These are phyloP conservation scores for Atherinosoma microstoma DNA, from an alignment of 2,797 vertebrate species.

Conservation along the genomic window DNA sequence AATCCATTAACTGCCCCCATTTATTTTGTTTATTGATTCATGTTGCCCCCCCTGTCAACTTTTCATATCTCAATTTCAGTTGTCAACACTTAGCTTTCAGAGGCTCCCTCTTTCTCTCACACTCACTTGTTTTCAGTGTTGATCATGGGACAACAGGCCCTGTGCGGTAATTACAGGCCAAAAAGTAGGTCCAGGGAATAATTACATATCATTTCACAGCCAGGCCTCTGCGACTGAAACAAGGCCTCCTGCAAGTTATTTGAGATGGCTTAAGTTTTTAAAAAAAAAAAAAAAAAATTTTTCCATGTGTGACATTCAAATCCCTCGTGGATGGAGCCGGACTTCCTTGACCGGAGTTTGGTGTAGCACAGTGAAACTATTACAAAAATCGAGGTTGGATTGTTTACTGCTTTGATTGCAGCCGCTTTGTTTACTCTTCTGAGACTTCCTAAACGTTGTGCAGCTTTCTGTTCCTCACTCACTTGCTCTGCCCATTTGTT, in stretches of 20 bases:
- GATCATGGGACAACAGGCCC: slow-evolving; percentile 65
- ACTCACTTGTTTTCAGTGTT: slow-evolving; percentile 41
- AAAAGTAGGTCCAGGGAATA: slow-evolving; percentile 70
- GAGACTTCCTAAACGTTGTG: slow-evolving; percentile 1
- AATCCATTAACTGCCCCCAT: background rate
- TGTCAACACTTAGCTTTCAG: slow-evolving; percentile 35
- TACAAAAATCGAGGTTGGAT: slow-evolving; percentile 50
- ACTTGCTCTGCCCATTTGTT: background rate
- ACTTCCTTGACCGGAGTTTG: slow-evolving; percentile 53
- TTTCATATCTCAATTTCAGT: slow-evolving; percentile 11
- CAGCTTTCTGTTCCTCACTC: slow-evolving; percentile 5
- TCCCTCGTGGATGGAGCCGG: slow-evolving; percentile 47
- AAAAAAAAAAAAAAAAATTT: slow-evolving; percentile 18
- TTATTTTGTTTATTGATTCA: background rate
- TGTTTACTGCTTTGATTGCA: slow-evolving; percentile 22
- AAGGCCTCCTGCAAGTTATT: slow-evolving; percentile 73
- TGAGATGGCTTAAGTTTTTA: slow-evolving; percentile 61
- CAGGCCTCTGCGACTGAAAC: slow-evolving; percentile 71
- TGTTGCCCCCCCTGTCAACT: background rate
- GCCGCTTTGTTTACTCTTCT: slow-evolving; percentile 9
- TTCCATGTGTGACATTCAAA: slow-evolving; percentile 71
- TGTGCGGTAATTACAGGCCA: slow-evolving; percentile 77
- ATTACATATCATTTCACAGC: slow-evolving; percentile 77
- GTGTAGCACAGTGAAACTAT: slow-evolving; percentile 66
- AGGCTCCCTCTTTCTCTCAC: background rate